Conservation (phyloP, 2,888 invertebrate genomes). For the Palloptera scutellata region DNA sequence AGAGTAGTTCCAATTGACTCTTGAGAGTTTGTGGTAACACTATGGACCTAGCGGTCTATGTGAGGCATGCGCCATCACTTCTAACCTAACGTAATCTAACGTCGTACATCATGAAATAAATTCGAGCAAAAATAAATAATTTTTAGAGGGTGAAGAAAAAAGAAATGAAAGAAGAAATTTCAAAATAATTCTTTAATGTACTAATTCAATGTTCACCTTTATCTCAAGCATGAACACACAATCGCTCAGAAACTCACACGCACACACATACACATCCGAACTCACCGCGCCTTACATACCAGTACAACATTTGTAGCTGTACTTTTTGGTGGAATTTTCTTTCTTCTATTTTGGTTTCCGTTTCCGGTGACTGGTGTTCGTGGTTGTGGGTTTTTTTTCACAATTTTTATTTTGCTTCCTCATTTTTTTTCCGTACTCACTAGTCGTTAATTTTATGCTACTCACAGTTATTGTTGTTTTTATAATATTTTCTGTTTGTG, state of each 20-base stretch:
- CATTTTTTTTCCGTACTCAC: not conserved
- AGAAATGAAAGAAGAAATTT: not conserved
- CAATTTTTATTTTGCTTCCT: not conserved
- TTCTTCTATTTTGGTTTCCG: not conserved
- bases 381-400: not conserved
- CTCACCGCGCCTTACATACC: not conserved
- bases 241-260: not conserved
- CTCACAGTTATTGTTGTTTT: too few species aligned
- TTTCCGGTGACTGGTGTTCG: not conserved
- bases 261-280: not conserved
- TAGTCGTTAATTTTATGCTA: too few species aligned
- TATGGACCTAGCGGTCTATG: too few species aligned
- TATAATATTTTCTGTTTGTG: too few species aligned
- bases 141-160: too few species aligned
- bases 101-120: not conserved
- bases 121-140: not conserved
- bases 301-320: not conserved
- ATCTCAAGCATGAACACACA: not conserved
- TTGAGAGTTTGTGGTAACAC: too few species aligned
- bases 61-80: too few species aligned
- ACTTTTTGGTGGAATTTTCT: not conserved
- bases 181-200: not conserved
- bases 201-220: not conserved
- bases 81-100: too few species aligned
- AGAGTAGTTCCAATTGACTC: too few species aligned